Evolutionary conservation across 2,888 invertebrate genomes (phyloP), one percentile per base, ranked within the genome.

Genomic region (Scaptomyza polygonia): DNA sequence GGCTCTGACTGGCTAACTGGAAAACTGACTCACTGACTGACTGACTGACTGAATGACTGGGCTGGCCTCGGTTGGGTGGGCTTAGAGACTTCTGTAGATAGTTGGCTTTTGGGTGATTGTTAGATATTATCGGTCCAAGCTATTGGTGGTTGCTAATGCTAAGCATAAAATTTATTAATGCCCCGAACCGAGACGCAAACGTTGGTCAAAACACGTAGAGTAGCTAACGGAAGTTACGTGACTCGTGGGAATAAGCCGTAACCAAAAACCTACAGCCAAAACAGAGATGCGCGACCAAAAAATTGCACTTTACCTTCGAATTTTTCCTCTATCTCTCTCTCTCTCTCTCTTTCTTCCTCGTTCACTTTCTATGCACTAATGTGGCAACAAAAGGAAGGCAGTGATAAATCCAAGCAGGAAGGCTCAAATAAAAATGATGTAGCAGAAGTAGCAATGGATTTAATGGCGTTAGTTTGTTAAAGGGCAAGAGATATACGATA

Each of bases 141-240:
- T 82, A 87, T 82, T 86, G 84, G 84, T 53, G 71, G 58, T 65
- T 59, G 74, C 72, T 55, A 68, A 67, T 69, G 29, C 82, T 85
- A 75, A 82, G 82, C 82, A 87, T 82, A 79, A 85, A 87, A 82
- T 82, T 82, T 82, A 82, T 82, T 85, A 82, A 82, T 87, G 70
- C 82, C 70, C 70, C 70, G 32, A 21, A 67, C 70, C 57, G 64
- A 86, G 77, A 49, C 40, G 73, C 42, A 42, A 16, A 16, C 34
- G 47, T 27, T 49, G 40, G 42, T 40, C 67, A 51, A 61, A 70
- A 71, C 76, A 77, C 76, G 76, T 77, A 74, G 71, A 49, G 39
- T 39, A 55, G 63, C 71, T 74, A 76, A 80, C 82, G 87, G 87
- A 82, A 82, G 87, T 82, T 82, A 82, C 82, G 82, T 82, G 82